Base-by-base conservation (phyloP, 2,888 invertebrate species). In the Torymus auratus region DNA sequence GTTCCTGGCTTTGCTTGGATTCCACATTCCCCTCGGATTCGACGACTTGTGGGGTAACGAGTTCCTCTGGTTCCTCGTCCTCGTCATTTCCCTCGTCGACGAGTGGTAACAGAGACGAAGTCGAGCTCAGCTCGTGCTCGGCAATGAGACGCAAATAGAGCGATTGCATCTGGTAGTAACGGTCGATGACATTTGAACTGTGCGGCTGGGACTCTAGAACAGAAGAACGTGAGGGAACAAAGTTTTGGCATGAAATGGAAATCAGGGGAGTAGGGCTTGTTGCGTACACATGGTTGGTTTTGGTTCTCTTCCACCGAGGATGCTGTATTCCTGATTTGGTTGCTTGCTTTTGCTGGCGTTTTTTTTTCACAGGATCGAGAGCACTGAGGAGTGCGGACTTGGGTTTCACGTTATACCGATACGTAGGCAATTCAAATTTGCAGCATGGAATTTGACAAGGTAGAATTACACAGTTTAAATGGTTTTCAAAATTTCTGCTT, bases 101-200 rank as follows among this genome's bases (percentile, higher is more conserved):
- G 3, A 28, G 28, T 28, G 28, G 28, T 2, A 28, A 28, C 7
- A 28, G 7, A 2, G 28, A 28, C 28, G 61, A 71, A 17, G 7
- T 52, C 23, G 78, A 78, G n/a, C 61, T 82, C 79, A 85, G 77
- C 28, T 86, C 86, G 50, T 86, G 85, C 72, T 87, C 86, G 60
- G 88, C 86, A 78, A 88, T 82, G 78, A 88, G 82, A 41, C 85
- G 86, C 17, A 87, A 86, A 68, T 88, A 88, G 80, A 87, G 81
- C 7, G 85, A 85, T 78, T 87, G 88, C 69, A 88, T 88, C 52
- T 86, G 87, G 81, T 89, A 89, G 82, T 88, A 88, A 83, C 87
- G 86, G 60, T 87, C 87, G 82, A 88, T 86, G 41, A 87, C 84
- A n/a, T 68, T 50, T 11, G 72, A 61, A 17, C 65, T 50, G 13